Evolutionary conservation across 2,888 invertebrate genomes (phyloP), one percentile per base, ranked within the genome.

Genomic region (Diloba caeruleocephala): DNA sequence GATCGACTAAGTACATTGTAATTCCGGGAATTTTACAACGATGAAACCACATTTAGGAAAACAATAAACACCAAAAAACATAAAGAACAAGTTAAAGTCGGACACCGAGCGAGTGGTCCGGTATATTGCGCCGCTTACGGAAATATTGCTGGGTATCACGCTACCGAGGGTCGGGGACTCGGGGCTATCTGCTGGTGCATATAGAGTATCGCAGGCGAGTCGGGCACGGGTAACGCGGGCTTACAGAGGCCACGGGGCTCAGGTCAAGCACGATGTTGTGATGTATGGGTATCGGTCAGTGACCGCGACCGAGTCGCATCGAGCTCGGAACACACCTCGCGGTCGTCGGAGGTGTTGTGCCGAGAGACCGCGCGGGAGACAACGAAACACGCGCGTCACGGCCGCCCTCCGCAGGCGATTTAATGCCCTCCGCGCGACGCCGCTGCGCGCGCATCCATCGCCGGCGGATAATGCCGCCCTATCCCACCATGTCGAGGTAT

Each of bases 401-500:
- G 74, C 69, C 89, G 92, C 92, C 89, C 89, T 89, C 90, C 89
- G 89, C 86, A 87, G 86, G 87, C 92, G 89, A 85, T 92, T 88
- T 93, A 92, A 89, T 81, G 86, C 90, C 89, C 91, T 90, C 90
- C 88, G 87, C 90, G 79, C 87, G 87, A 87, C 89, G 88, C 89
- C 78, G 71, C 76, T 90, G 92, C 91, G 92, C 93, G 93, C 93
- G 92, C 93, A 91, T 69, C 74, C 72, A 69, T 57, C 76, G 77
- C 80, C 73, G 76, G 75, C 69, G 83, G 87, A 87, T 91, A 92
- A 92, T 88, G 92, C 90, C 84, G 92, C 87, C 91, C 92, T 89
- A 85, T 87, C 87, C 85, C 74, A n/a, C n/a, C n/a, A 77, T 84
- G 87, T 88, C 88, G 88, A 91, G 82, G 85, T 92, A 92, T 92